phyloP scores from a whole-genome alignment of 2,797 vertebrate species.

The Cynopterus sphinx region DNA sequence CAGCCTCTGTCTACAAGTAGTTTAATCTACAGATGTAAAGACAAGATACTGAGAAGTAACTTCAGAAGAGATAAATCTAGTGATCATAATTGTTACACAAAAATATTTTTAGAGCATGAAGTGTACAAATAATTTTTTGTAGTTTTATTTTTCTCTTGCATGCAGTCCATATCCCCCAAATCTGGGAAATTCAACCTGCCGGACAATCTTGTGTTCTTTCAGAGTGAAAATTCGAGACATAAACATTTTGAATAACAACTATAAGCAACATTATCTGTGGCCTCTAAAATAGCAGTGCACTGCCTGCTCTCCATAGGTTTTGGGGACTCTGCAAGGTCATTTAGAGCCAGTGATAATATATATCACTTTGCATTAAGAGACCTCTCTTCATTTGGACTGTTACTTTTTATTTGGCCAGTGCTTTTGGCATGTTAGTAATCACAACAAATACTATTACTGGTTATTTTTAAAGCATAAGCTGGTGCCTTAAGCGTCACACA shows the following conservation, averaged over 20 bases:
- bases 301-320: neutral
- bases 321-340: no score
- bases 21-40: neutral
- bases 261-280: neutral
- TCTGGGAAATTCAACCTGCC: neutral
- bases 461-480: neutral
- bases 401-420: neutral
- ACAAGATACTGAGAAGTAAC: neutral
- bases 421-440: neutral
- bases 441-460: neutral
- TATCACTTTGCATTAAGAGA: neutral
- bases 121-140: neutral
- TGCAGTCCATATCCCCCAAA: neutral
- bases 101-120: neutral
- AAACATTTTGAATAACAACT: neutral
- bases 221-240: neutral
- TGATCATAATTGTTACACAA: neutral
- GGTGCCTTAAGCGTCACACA: neutral
- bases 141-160: neutral
- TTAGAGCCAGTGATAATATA: neutral
- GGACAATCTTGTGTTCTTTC: neutral
- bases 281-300: neutral
- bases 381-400: neutral
- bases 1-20: neutral
- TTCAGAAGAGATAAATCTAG: neutral